Evolutionary conservation across 2,113 vertebrate genomes (phyloP), one percentile per base, ranked within the genome.

Genomic region (Gymnarchus niloticus): DNA sequence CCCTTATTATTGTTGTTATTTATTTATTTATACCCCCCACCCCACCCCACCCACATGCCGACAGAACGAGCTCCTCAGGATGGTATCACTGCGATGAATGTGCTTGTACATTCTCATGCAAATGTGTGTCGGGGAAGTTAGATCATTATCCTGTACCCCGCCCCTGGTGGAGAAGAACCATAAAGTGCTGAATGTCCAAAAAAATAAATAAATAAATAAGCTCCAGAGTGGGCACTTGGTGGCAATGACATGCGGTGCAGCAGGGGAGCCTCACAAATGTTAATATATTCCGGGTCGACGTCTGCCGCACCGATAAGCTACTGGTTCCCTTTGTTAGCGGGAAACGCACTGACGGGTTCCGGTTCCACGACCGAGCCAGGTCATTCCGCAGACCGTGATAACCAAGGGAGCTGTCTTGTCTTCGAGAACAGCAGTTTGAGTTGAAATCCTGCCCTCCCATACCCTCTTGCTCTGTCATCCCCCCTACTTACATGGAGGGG

Each of bases 211-310:
- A 85, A 87, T 88, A 83, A 37, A 23, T 21, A 52, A 76, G 51
- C 41, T 48, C 48, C 65, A 57, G 85, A 90, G 88, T 87, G 88
- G 90, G 85, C 89, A 87, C 88, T 88, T 77, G n/a, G 84, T 54
- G 56, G 86, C 85, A 87, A 88, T 90, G 91, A 89, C 89, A 88
- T 85, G 84, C 84, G 89, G 88, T 89, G 86, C 59, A 80, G 83
- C 41, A 73, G 90, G 85, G 84, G 85, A 86, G 88, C 83, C 57
- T 65, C 76, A 87, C 88, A 92, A 92, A 92, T 92, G 92, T 92
- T 93, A 93, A 94, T 93, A 89, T 91, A 92, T 93, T 93, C 92
- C 83, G 87, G 90, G 89, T 91, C 90, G 86, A 14, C 65, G 88
- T 91, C 89, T 83, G 89, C 83, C 73, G 80, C 85, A 83, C 86